phyloP scores from a whole-genome alignment of 2,797 vertebrate species.

The Eulemur mongoz region DNA sequence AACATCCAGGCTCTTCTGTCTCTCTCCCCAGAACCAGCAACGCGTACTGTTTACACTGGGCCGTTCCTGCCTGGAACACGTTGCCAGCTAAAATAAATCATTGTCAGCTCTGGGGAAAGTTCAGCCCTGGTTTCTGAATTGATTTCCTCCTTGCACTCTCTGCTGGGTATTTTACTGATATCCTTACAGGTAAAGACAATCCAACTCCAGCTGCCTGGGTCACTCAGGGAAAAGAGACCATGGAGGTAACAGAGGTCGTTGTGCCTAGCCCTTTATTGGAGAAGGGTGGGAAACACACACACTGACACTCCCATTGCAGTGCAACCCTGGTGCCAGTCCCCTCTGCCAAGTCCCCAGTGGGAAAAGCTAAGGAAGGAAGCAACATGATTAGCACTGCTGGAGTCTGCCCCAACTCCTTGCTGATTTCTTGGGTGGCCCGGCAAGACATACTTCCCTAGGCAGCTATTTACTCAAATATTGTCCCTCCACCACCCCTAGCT shows the following conservation, averaged over 20 bases:
- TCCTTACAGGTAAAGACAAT: background rate
- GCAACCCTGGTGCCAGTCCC: background rate
- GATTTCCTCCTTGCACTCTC: conserved; percentile 4
- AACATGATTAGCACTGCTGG: background rate
- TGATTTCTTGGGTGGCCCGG: conserved; percentile 17
- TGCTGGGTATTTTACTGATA: background rate
- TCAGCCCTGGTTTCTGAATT: conserved; percentile 7
- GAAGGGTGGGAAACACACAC: background rate
- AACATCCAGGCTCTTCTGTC: background rate
- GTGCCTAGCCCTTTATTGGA: conserved; percentile 2
- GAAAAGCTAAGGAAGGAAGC: background rate
- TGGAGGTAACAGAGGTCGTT: background rate
- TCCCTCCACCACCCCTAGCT: background rate
- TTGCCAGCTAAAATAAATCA: conserved; percentile 41
- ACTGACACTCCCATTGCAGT: background rate
- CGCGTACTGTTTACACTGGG: background rate
- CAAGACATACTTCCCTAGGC: conserved; percentile 9
- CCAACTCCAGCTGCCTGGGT: background rate
- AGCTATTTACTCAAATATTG: background rate
- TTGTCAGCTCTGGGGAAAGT: conserved; percentile 7
- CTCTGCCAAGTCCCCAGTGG: background rate
- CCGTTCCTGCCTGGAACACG: conserved; percentile 18
- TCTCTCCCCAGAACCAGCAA: conserved; percentile 23
- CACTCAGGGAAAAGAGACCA: background rate
- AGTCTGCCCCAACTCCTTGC: background rate